phyloP scores from a whole-genome alignment of 2,797 vertebrate species.

The Dromococcyx pavoninus region DNA sequence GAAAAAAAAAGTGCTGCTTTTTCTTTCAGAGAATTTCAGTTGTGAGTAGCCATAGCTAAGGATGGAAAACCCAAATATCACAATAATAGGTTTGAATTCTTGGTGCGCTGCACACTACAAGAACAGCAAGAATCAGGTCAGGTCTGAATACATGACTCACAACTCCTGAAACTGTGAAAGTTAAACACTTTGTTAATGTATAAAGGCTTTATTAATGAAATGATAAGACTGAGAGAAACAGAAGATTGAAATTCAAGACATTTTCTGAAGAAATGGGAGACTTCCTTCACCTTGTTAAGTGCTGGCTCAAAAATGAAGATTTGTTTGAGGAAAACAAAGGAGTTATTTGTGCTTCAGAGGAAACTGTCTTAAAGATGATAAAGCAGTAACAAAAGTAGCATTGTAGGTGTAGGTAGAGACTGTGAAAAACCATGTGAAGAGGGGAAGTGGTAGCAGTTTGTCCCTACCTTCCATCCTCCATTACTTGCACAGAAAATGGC shows the following conservation, averaged over 20 bases:
- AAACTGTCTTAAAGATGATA: not conserved
- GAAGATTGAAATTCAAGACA: not conserved
- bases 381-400: not conserved
- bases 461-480: not conserved
- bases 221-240: not conserved
- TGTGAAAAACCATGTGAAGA: not conserved
- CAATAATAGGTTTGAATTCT: not conserved
- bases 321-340: not conserved
- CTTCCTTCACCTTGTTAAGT: not conserved
- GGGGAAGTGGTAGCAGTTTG: not conserved
- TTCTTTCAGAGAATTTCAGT: not conserved
- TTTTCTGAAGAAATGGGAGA: not conserved
- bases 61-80: not conserved
- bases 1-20: not conserved
- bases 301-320: not conserved
- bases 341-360: not conserved
- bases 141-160: not conserved
- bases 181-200: not conserved
- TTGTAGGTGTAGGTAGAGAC: not conserved
- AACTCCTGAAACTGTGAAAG: not conserved
- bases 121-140: not conserved
- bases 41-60: not conserved
- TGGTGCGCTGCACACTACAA: not conserved
- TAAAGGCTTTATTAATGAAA: not conserved
- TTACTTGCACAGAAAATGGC: not conserved